phyloP scores from a whole-genome alignment of 2,888 invertebrate genomes.

The Nyleta sp. region DNA sequence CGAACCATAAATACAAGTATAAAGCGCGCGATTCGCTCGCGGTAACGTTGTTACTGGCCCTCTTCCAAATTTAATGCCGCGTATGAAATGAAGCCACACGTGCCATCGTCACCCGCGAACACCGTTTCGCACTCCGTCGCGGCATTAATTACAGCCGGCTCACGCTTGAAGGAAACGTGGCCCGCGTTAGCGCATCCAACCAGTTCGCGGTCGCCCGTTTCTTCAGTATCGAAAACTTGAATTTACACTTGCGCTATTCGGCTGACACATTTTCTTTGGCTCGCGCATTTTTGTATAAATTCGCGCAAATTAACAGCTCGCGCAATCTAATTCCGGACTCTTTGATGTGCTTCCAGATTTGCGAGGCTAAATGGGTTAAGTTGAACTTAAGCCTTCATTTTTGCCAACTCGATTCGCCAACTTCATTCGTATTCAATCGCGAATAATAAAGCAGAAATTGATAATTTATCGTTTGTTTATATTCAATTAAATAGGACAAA shows the following conservation, averaged over 20 bases:
- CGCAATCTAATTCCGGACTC: conserved; percentile 29
- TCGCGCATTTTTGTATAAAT: conserved; percentile 10
- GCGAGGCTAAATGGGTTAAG: conserved; percentile 9
- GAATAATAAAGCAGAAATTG: too few species aligned
- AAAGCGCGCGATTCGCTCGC: conserved; percentile 36
- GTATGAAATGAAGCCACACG: conserved; percentile 60
- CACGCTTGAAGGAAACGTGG: conserved; percentile 51
- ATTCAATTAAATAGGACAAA: too few species aligned
- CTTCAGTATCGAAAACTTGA: neutral
- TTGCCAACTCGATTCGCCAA: too few species aligned
- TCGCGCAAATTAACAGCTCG: conserved; percentile 22
- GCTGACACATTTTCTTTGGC: conserved; percentile 1
- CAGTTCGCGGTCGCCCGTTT: neutral
- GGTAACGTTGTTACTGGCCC: conserved; percentile 60
- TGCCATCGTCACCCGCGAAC: conserved; percentile 54
- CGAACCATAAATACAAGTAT: conserved; percentile 30
- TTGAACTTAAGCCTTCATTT: neutral
- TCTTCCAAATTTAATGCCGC: conserved; percentile 65
- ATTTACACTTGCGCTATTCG: neutral
- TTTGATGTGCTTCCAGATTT: conserved; percentile 41
- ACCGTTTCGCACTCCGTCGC: conserved; percentile 69
- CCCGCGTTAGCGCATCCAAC: neutral
- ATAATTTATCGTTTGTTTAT: too few species aligned
- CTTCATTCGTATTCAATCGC: too few species aligned
- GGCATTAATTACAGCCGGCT: conserved; percentile 69